phyloP scores from a whole-genome alignment of 2,113 vertebrate genomes.

The Tyrannus savana region DNA sequence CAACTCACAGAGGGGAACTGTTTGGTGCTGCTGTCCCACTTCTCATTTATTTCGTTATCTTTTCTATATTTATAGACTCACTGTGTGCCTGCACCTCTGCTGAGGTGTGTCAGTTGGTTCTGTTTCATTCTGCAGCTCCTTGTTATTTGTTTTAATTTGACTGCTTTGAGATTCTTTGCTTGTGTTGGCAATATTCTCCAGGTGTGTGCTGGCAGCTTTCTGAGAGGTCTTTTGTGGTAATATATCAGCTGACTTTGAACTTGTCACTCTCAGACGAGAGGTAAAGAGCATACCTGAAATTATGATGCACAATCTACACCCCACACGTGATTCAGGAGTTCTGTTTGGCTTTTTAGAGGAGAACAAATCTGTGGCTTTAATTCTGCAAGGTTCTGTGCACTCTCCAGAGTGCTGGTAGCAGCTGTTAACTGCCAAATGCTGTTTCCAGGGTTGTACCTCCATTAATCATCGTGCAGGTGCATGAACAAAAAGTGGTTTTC shows the following conservation, averaged over 20 bases:
- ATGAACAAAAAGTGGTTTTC: constrained; percentile 20
- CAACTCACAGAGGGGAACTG: accelerated
- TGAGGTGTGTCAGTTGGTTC: neutral
- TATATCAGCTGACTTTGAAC: constrained; percentile 35
- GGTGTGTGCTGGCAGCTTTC: neutral
- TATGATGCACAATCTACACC: neutral
- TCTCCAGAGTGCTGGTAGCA: constrained; percentile 58
- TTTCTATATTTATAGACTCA: neutral
- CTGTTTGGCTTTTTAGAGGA: constrained; percentile 9
- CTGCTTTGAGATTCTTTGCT: constrained; percentile 25
- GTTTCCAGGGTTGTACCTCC: constrained; percentile 42
- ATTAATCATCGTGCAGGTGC: constrained; percentile 67
- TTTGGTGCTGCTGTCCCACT: neutral
- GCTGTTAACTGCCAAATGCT: constrained; percentile 59
- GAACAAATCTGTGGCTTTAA: constrained; percentile 42
- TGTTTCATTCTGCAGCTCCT: neutral
- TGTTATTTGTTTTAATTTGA: neutral
- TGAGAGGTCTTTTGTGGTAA: constrained; percentile 18
- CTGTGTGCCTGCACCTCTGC: neutral
- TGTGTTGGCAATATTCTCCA: neutral
- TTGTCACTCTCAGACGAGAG: constrained; percentile 5
- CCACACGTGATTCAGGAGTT: constrained; percentile 40
- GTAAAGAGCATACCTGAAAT: constrained; percentile 19
- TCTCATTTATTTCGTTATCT: neutral
- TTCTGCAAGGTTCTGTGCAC: constrained; percentile 56